A percentile compares a stretch with the other conserved stretches of the same genome.
phyloP scores from a whole-genome alignment of 2,113 vertebrate genomes.

The Anseranas semipalmata region DNA sequence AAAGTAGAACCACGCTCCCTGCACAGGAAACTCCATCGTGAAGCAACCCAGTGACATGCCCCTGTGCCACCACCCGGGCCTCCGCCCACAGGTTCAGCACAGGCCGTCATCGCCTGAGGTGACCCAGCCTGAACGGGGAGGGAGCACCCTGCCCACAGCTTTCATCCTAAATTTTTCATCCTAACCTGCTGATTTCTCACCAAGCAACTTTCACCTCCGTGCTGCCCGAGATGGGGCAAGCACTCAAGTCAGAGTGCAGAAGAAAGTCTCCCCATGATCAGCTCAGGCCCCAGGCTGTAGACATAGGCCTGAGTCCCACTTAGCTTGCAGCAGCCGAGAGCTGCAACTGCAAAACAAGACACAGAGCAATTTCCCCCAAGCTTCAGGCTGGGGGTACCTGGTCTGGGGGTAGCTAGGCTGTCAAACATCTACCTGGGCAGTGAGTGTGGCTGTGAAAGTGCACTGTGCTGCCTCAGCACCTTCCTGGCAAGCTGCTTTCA shows the following conservation, averaged over 20 bases:
- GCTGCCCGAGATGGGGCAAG: fast-evolving
- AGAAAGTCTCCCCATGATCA: background rate
- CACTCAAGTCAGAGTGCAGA: background rate
- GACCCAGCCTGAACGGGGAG: no score
- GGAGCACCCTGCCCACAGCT: no score
- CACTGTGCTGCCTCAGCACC: background rate
- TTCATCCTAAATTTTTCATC: no score
- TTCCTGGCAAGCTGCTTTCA: background rate
- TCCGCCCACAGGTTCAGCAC: background rate
- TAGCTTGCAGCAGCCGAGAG: background rate
- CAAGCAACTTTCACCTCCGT: background rate
- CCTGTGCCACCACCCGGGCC: background rate
- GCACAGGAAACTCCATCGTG: background rate
- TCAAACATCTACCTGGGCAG: background rate
- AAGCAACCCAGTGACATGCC: background rate
- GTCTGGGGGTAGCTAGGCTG: background rate
- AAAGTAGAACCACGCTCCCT: background rate
- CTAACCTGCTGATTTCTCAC: background rate
- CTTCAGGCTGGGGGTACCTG: background rate
- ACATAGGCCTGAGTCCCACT: background rate
- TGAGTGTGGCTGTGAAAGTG: background rate
- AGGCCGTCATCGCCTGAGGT: background rate
- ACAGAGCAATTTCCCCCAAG: fast-evolving
- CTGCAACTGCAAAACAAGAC: background rate
- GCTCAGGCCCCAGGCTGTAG: background rate